phyloP scores from a whole-genome alignment of 2,888 invertebrate genomes.

The Cataglyphis cursor region DNA sequence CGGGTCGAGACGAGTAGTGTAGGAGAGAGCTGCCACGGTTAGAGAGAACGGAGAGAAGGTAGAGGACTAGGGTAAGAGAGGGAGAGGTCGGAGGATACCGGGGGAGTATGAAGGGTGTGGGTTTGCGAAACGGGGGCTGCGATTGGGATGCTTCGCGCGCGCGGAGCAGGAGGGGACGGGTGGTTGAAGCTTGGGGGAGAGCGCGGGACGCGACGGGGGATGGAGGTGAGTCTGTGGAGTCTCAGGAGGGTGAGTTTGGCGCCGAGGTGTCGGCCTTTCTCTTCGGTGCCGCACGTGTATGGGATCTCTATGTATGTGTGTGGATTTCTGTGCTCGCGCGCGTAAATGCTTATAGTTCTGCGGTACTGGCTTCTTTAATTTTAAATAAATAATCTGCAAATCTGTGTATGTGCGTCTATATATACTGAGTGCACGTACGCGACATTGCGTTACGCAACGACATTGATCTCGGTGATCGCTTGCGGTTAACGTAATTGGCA shows the following conservation, averaged over 20 bases:
- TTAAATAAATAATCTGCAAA: constrained; percentile 80
- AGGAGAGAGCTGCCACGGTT: constrained; percentile 64
- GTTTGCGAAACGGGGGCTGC: constrained; percentile 80
- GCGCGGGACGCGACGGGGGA: constrained; percentile 69
- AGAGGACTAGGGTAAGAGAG: constrained; percentile 74
- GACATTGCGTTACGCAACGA: constrained; percentile 53
- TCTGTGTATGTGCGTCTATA: not conserved
- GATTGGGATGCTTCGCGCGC: constrained; percentile 80
- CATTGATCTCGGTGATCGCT: constrained; percentile 73
- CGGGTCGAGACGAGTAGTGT: constrained; percentile 75
- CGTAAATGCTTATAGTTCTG: constrained; percentile 58
- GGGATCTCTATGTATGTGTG: constrained; percentile 23
- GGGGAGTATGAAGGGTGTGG: constrained; percentile 76
- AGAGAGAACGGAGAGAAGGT: constrained; percentile 60
- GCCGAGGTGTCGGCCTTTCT: constrained; percentile 86
- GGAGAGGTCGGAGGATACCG: constrained; percentile 62
- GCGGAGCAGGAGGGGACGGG: constrained; percentile 69
- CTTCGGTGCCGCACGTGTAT: constrained; percentile 62
- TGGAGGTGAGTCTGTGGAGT: constrained; percentile 86
- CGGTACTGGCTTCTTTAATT: constrained; percentile 75
- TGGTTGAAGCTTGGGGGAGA: constrained; percentile 57
- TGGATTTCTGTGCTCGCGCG: constrained; percentile 7
- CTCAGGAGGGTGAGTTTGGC: constrained; percentile 86
- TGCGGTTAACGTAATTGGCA: constrained; percentile 60
- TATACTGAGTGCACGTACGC: not conserved